Base-by-base conservation (phyloP, 2,888 invertebrate genomes). In the Megamerina dolium region DNA sequence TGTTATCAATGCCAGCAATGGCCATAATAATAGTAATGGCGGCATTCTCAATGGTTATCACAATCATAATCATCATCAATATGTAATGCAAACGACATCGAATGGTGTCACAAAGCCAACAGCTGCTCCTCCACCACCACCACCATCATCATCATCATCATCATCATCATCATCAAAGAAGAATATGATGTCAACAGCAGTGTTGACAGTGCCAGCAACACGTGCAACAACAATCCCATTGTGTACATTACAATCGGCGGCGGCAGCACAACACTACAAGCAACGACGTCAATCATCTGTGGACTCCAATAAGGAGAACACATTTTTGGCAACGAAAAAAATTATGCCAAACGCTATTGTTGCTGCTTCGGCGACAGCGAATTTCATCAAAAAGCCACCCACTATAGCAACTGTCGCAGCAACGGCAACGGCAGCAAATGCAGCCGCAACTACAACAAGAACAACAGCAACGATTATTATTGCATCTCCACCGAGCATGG, bases 281-380 rank as follows among this genome's bases (percentile, higher is more conserved):
- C 54, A 52, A 17, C 49, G 53, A 37, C 64, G 68, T 31, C 61
- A 66, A 31, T 55, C 56, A 37, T 60, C 63, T 35, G 61, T 63
- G 12, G 66, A 67, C 41, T 66, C 68, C 44, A 68, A 68, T 44
- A 68, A 68, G 48, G 68, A 68, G 52, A 68, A 68, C 46, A 68
- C 66, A 31, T 68, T 60, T 51, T 59, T 65, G 44, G 58, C 63
- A 30, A 65, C 64, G 0, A 68, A 66, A 56, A 65, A 65, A 45
- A 51, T 54, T 38, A 26, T 48, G 35, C 41, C 52, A 18, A 41
- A 45, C 14, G 37, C 48, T n/a, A 38, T 39, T 8, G 45, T 27
- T 20, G 34, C 23, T 43, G 37, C 43, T 37, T 10, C 37, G 13
- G 39, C 40, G 47, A 37, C 44, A 46, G 45, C 52, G 49, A 48